Evolutionary conservation across 2,113 vertebrate species (phyloP).

Genomic region (Micromys minutus): DNA sequence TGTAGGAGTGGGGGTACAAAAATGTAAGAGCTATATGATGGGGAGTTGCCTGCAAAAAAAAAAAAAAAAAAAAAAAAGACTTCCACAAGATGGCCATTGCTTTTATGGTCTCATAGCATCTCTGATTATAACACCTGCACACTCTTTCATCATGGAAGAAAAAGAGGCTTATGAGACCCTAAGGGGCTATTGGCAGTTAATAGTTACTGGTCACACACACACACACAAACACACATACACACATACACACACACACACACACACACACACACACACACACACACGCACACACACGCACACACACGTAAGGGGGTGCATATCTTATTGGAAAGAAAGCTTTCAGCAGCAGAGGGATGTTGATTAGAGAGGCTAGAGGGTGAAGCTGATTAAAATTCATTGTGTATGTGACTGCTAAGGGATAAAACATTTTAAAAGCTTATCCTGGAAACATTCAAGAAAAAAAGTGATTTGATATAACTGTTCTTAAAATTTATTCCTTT

Average conservation of each 20-base stretch:
- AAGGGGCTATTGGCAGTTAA: background rate
- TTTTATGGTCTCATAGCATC: background rate
- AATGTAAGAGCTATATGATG: too few species aligned
- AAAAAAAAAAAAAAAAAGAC: too few species aligned
- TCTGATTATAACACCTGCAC: background rate
- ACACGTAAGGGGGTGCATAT: too few species aligned
- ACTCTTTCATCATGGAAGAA: background rate
- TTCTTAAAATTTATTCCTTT: slow-evolving; percentile 5
- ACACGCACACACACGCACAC: too few species aligned
- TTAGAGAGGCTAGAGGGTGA: background rate
- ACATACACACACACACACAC: too few species aligned
- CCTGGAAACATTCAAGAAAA: background rate
- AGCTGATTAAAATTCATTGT: background rate
- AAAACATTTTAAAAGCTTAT: background rate
- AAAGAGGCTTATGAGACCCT: background rate
- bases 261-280: background rate
- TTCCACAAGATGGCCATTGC: background rate
- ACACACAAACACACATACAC: too few species aligned
- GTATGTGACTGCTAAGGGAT: background rate
- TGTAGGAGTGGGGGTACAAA: background rate
- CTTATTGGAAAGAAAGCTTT: background rate
- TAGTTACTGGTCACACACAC: too few species aligned
- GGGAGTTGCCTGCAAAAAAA: background rate
- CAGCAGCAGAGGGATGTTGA: background rate
- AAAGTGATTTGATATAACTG: background rate